Evolutionary conservation across 2,888 invertebrate species (phyloP), one percentile per base, ranked within the genome.

Genomic region (Elegia similella): DNA sequence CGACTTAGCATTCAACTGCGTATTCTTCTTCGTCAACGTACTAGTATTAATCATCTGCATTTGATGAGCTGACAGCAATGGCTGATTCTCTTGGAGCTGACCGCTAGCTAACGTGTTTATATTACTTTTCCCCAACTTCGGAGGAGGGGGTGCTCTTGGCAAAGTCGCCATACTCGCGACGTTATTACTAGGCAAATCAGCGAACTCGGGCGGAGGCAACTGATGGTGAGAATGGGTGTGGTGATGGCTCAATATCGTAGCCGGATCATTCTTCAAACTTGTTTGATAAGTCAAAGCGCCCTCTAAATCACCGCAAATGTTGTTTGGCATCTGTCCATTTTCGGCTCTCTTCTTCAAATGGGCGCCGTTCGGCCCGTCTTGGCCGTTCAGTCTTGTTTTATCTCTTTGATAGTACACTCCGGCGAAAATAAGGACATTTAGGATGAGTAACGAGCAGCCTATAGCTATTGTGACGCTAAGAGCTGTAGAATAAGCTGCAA

Each of bases 341-440:
- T 96, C 96, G 62, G 94, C 95, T 42, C 96, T 92, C 72, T 96
- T 95, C 76, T 96, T 94, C 55, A 93, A 86, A 72, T 92, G 92
- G 1, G 88, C 80, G 0, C 92, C 89, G 58, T 91, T 94, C 7
- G 90, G 92, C 17, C 88, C 89, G 7, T 92, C 92, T 70, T 92
- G 92, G 10, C 92, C 93, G 62, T 95, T 90, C 91, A 95, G 94
- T 65, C 95, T 93, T 62, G 95, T 95, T 81, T 97, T 97, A 76
- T 97, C 97, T 56, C 97, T 92, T 77, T 98, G 98, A 78, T 98
- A 98, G 81, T 98, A 98, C 0, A 98, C 97, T 3, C 97, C 98
- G 56, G 98, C 98, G 78, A 98, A 98, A 75, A 98, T 97, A 30
- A 98, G 90, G 48, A 98, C 96, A 79, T 98, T 98, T 3, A 98